These are phyloP conservation scores for Corythornis madagascariensis DNA, from an alignment of 2,113 vertebrate genomes.

Conservation along the genomic window DNA sequence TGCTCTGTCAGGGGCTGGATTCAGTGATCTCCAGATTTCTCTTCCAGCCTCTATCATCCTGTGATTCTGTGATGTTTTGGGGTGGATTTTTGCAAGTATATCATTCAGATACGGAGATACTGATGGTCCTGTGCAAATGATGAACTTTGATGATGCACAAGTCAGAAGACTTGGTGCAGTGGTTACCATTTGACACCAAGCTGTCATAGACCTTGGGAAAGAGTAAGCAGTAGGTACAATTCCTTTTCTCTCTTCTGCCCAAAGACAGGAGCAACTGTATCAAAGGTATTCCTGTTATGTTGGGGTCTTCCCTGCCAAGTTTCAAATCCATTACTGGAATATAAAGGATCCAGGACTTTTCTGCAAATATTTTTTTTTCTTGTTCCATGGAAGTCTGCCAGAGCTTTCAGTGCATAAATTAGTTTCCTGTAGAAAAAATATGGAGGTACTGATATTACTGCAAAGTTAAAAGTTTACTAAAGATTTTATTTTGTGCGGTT, in stretches of 20 bases:
- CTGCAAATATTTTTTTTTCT: neutral
- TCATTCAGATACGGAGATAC: neutral
- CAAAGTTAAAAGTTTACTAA: neutral
- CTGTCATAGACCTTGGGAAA: neutral
- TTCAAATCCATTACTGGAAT: neutral
- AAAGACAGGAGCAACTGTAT: neutral
- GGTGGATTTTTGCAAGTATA: neutral
- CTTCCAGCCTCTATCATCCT: no score
- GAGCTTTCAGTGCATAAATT: neutral
- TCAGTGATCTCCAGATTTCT: no score
- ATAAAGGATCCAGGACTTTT: neutral
- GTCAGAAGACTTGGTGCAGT: neutral
- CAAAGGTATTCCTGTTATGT: neutral
- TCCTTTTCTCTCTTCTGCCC: neutral
- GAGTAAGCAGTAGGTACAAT: neutral
- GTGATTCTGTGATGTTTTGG: neutral
- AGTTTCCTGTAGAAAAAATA: neutral
- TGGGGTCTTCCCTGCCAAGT: neutral
- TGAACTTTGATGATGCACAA: neutral
- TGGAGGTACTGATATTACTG: neutral
- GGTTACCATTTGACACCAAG: neutral
- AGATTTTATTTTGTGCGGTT: neutral
- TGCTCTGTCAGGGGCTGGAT: no score
- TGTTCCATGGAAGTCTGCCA: neutral
- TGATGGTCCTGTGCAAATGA: neutral